These are phyloP conservation scores for Diarsia rubi DNA, from an alignment of 2,888 invertebrate species.

Conservation along the genomic window DNA sequence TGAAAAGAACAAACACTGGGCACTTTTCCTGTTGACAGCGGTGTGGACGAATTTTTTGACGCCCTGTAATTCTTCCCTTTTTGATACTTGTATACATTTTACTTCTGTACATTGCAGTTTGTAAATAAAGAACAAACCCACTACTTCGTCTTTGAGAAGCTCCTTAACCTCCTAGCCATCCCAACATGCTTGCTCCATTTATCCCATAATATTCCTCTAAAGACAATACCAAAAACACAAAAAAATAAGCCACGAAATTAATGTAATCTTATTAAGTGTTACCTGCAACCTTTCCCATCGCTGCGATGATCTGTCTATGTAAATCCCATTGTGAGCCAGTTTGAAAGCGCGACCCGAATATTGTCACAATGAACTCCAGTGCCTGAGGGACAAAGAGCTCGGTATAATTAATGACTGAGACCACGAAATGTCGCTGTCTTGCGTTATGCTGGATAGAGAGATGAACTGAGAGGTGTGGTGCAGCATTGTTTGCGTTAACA, in stretches of 20 bases:
- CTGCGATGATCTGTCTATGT: slow-evolving; percentile 86
- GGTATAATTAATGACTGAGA: slow-evolving; percentile 90
- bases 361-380: slow-evolving; percentile 88
- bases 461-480: slow-evolving; percentile 65
- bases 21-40: too few relatives aligned
- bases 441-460: slow-evolving; percentile 70
- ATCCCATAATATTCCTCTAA: slow-evolving; percentile 8
- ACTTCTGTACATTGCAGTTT: too few relatives aligned
- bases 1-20: background rate
- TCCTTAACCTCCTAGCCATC: too few relatives aligned
- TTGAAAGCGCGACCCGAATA: slow-evolving; percentile 89
- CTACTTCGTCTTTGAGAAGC: too few relatives aligned
- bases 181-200: background rate
- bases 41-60: too few relatives aligned
- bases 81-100: too few relatives aligned
- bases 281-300: slow-evolving; percentile 83
- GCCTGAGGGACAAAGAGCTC: slow-evolving; percentile 86
- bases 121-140: too few relatives aligned
- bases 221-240: slow-evolving; percentile 27
- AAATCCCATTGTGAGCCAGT: slow-evolving; percentile 79
- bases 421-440: slow-evolving; percentile 88
- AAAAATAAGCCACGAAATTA: slow-evolving; percentile 43
- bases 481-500: slow-evolving; percentile 22
- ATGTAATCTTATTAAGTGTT: slow-evolving; percentile 73
- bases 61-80: too few relatives aligned